Evolutionary conservation across 2,888 invertebrate species (phyloP).

Genomic region (Plebejus melissa): DNA sequence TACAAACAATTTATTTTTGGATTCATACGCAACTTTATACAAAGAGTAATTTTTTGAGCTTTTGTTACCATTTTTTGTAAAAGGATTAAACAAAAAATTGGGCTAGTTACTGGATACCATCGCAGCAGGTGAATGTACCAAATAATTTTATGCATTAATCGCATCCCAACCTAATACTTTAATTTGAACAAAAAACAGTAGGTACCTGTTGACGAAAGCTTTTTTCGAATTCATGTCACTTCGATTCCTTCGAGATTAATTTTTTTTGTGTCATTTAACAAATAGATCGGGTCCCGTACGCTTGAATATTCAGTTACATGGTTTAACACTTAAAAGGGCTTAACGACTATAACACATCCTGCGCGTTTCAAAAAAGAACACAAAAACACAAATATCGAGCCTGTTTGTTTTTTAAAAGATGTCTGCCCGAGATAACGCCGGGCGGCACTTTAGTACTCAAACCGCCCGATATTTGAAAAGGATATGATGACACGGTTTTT

Average conservation of each 20-base stretch:
- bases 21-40: not conserved
- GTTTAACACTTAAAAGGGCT: slow-evolving; percentile 80
- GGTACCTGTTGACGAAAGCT: slow-evolving; percentile 68
- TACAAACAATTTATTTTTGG: no score
- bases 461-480: slow-evolving; percentile 78
- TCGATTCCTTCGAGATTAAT: slow-evolving; percentile 76
- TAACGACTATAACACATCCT: slow-evolving; percentile 80
- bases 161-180: slow-evolving; percentile 74
- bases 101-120: slow-evolving; percentile 15
- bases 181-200: slow-evolving; percentile 63
- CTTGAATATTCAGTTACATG: slow-evolving; percentile 78
- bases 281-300: slow-evolving; percentile 76
- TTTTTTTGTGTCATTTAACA: slow-evolving; percentile 74
- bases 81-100: not conserved
- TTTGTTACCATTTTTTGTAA: not conserved
- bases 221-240: slow-evolving; percentile 71
- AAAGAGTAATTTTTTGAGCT: not conserved
- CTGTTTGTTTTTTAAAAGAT: slow-evolving; percentile 79
- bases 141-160: slow-evolving; percentile 41
- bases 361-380: slow-evolving; percentile 77
- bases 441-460: slow-evolving; percentile 76
- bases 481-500: slow-evolving; percentile 77
- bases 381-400: slow-evolving; percentile 71
- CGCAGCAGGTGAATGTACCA: slow-evolving; percentile 22
- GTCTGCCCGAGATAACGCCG: slow-evolving; percentile 72